phyloP scores from a whole-genome alignment of 2,797 vertebrate species.

The Lepus oiostolus region DNA sequence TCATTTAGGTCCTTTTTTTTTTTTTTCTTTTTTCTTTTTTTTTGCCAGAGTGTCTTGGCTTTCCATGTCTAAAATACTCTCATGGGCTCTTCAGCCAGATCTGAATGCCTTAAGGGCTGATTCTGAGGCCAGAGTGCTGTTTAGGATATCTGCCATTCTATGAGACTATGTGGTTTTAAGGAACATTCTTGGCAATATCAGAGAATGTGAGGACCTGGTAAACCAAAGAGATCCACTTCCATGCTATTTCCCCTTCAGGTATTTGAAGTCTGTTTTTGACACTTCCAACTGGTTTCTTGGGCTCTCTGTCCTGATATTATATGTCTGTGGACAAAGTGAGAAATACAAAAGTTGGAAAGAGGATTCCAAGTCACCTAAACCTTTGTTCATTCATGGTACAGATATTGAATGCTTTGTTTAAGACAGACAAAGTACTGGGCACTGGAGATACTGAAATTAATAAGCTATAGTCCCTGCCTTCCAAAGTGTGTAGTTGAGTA shows the following conservation, averaged over 20 bases:
- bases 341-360: conserved; percentile 3
- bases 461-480: not conserved
- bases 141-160: no score
- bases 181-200: not conserved
- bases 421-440: not conserved
- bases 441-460: not conserved
- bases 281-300: not conserved
- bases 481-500: not conserved
- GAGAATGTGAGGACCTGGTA: not conserved
- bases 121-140: no score
- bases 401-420: not conserved
- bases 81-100: no score
- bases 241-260: not conserved
- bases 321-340: not conserved
- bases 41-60: no score
- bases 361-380: not conserved
- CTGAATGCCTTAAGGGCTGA: no score
- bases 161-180: not conserved
- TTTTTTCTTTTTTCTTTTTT: no score
- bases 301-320: not conserved
- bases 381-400: not conserved
- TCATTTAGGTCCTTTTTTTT: no score
- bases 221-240: not conserved
- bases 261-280: conserved; percentile 2
- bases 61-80: no score